phyloP scores from a whole-genome alignment of 2,888 invertebrate genomes.

The Cheilosia vulpina region DNA sequence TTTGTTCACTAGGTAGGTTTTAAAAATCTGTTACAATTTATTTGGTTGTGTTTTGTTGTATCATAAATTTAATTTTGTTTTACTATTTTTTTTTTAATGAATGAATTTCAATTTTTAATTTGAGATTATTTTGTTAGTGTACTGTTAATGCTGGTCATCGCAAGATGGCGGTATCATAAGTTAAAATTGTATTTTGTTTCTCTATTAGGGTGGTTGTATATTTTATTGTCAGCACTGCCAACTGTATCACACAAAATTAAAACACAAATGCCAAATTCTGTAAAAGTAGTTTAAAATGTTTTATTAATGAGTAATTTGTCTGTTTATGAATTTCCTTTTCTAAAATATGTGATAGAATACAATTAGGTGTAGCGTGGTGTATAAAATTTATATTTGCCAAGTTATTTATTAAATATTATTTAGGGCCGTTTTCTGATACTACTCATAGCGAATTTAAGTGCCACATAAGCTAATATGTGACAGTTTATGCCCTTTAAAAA shows the following conservation, averaged over 20 bases:
- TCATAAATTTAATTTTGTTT: background rate
- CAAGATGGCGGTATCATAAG: background rate
- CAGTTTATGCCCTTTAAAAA: too few relatives aligned
- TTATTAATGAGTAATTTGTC: slow-evolving; percentile 3
- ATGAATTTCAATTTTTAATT: background rate
- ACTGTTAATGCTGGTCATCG: background rate
- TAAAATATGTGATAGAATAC: slow-evolving; percentile 53
- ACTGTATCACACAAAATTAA: slow-evolving; percentile 40
- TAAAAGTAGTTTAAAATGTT: slow-evolving; percentile 5
- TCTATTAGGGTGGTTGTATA: slow-evolving; percentile 44
- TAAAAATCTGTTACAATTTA: slow-evolving; percentile 13
- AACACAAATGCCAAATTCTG: slow-evolving; percentile 14
- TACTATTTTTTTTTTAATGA: slow-evolving; percentile 12
- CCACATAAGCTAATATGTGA: too few relatives aligned
- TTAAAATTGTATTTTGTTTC: slow-evolving; percentile 17
- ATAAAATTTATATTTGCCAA: too few relatives aligned
- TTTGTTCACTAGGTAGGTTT: slow-evolving; percentile 39
- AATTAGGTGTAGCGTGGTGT: background rate
- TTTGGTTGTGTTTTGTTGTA: slow-evolving; percentile 52
- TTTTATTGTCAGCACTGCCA: slow-evolving; percentile 70
- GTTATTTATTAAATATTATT: too few relatives aligned
- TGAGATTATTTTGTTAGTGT: background rate
- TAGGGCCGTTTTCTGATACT: too few relatives aligned
- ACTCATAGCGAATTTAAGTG: too few relatives aligned
- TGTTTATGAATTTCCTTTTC: background rate